Percentiles rank a stretch among this genome's conserved stretches.
Conservation (phyloP, 2,113 vertebrate genomes). For the Forbesichthys agassizii region DNA sequence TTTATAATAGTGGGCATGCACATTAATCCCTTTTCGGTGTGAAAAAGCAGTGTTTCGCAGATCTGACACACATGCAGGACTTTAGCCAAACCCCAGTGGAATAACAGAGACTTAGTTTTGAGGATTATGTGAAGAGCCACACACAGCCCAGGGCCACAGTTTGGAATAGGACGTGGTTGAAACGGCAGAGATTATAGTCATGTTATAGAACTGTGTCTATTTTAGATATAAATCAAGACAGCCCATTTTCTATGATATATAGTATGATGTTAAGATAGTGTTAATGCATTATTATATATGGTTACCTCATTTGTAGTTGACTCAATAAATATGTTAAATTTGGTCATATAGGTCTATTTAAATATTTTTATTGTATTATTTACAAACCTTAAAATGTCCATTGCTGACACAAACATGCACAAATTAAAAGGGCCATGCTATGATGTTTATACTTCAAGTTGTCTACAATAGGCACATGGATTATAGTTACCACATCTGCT, state of each 20-base stretch:
- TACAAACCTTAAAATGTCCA: too few relatives aligned
- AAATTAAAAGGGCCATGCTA: too few relatives aligned
- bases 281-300: slow-evolving; percentile 36
- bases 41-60: slow-evolving; percentile 49
- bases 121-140: slow-evolving; percentile 71
- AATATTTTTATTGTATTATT: too few relatives aligned
- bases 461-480: too few relatives aligned
- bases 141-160: slow-evolving; percentile 71
- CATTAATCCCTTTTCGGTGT: slow-evolving; percentile 67
- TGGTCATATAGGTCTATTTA: slow-evolving; percentile 1
- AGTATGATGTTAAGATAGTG: slow-evolving; percentile 27
- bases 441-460: too few relatives aligned
- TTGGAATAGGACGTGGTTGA: slow-evolving; percentile 65
- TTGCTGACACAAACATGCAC: too few relatives aligned
- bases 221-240: slow-evolving; percentile 28
- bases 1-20: slow-evolving; percentile 52
- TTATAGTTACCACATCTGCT: too few relatives aligned
- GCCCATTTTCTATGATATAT: slow-evolving; percentile 24
- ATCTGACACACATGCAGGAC: slow-evolving; percentile 44
- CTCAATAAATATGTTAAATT: background rate
- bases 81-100: slow-evolving; percentile 65
- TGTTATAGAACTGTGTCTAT: slow-evolving; percentile 36
- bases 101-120: slow-evolving; percentile 51
- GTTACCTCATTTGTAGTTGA: background rate
- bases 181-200: slow-evolving; percentile 71